Evolutionary conservation across 1,140 invertebrate genomes (phyloP).

Genomic region (Meloidogyne floridensis): DNA sequence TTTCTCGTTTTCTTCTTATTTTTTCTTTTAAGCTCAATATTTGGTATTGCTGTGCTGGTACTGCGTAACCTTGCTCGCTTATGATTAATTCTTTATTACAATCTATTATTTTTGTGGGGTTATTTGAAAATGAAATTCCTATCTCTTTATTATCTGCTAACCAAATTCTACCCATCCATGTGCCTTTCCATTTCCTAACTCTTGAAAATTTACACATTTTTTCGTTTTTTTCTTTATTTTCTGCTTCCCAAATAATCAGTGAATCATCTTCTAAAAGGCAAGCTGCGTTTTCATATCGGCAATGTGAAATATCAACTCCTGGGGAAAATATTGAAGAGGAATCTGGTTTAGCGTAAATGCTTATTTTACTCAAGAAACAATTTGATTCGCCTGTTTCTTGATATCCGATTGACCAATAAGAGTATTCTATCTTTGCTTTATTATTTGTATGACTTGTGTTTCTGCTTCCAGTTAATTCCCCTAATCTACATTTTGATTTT

Average conservation of each 20-base stretch:
- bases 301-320: not conserved
- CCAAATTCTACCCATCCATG: slow-evolving; percentile 9
- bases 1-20: not conserved
- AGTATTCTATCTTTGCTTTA: not conserved
- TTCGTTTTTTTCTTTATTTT: not conserved
- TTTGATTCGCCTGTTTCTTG: not conserved
- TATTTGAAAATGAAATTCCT: not conserved
- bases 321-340: not conserved
- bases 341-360: slow-evolving; percentile 11
- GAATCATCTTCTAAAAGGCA: not conserved
- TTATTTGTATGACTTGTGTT: not conserved
- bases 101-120: not conserved
- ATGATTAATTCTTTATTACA: not conserved
- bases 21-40: not conserved
- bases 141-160: not conserved
- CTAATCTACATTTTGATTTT: not conserved
- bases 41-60: not conserved
- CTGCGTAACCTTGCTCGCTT: slow-evolving; percentile 5
- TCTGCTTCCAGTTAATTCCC: not conserved
- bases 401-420: not conserved
- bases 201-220: not conserved
- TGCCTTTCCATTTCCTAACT: not conserved
- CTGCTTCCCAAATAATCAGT: not conserved
- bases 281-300: not conserved
- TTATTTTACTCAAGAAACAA: not conserved